These are phyloP conservation scores for Picus viridis DNA, from an alignment of 2,797 vertebrate genomes.

Conservation along the genomic window DNA sequence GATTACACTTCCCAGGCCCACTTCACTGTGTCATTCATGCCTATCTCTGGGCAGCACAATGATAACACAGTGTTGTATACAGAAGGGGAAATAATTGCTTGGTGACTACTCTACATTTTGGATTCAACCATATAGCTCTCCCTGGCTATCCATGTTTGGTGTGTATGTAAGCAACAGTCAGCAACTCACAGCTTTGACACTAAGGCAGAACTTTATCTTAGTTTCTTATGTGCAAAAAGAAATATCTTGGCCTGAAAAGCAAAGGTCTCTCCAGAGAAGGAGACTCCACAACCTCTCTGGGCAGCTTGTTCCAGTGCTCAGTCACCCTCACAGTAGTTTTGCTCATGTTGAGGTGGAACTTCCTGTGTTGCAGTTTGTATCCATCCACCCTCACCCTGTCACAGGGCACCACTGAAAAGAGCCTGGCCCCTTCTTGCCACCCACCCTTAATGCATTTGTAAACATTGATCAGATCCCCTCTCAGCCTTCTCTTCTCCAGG, in stretches of 20 bases:
- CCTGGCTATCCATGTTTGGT: not conserved
- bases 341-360: too few species aligned
- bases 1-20: not conserved
- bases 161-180: not conserved
- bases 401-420: too few species aligned
- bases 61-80: not conserved
- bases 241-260: not conserved
- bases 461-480: too few species aligned
- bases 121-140: conserved; percentile 27
- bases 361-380: too few species aligned
- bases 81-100: conserved; percentile 15
- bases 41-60: not conserved
- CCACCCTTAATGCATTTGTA: too few species aligned
- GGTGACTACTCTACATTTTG: not conserved
- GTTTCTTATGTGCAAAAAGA: not conserved
- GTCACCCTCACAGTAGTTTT: too few species aligned
- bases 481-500: too few species aligned
- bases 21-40: not conserved
- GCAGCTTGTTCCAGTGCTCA: too few species aligned
- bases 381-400: too few species aligned
- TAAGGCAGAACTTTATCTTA: not conserved
- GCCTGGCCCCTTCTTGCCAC: too few species aligned
- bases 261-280: not conserved
- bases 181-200: not conserved
- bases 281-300: too few species aligned